Base-by-base conservation (phyloP, 2,113 vertebrate genomes). In the Pachyramphus minor region DNA sequence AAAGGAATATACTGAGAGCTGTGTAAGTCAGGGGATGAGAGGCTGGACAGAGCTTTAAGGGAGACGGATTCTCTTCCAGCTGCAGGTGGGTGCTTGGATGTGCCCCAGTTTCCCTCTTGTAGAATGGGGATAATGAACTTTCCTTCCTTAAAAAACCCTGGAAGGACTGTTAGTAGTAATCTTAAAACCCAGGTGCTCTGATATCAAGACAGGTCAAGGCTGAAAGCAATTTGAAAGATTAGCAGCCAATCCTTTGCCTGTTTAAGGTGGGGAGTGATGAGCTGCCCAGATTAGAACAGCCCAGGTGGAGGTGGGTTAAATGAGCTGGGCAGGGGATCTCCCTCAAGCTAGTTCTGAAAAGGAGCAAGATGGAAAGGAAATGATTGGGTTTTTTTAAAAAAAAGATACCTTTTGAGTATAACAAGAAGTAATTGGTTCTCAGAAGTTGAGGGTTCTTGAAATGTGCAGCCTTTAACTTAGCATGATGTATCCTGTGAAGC, bases 41-140 rank as follows among this genome's bases (percentile, higher is more conserved):
- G 7, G 59, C 47, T 89, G 89, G 56, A 12, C 59, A n/a, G 49
- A 22, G 35, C 10, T 20, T 63, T 9, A 39, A 56, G 53, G 18
- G 4, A 25, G 44, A 10, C 22, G 20, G 17, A 19, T 59, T 52
- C 67, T 52, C 37, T 24, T 74, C 24, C 28, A 17, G 35, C 21
- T 27, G 30, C 52, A 45, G 68, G 45, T 17, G 41, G 24, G 25
- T 42, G 50, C 85, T 47, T 18, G 5, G 7, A 0, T 0, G 11
- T 79, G 84, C 74, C 74, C 82, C 69, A 1, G 55, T 96, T 94
- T 94, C 78, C 84, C 72, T 52, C 59, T 31, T 45, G 39, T 7
- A 9, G n/a, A 37, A 7, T 8, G 12, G 21, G 11, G 31, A 53
- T 22, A 72, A 64, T 0, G 22, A 60, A 45, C n/a, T 27, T 66